These are phyloP conservation scores for Coenonympha arcania DNA, from an alignment of 2,888 invertebrate genomes.

Conservation along the genomic window DNA sequence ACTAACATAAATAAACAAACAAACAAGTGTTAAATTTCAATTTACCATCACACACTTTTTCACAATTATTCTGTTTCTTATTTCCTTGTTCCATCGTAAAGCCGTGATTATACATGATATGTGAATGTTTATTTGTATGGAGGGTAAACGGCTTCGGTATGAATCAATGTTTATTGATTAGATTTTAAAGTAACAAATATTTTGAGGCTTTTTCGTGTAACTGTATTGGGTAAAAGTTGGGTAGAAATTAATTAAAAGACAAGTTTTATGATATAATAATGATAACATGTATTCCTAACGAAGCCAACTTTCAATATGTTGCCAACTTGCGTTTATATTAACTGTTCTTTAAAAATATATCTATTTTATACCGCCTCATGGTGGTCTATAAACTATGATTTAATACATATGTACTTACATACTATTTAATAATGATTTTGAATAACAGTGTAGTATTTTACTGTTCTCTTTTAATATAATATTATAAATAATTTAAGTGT, in stretches of 20 bases:
- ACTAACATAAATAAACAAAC: too few species aligned
- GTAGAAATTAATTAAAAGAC: conserved; percentile 44
- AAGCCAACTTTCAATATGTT: conserved; percentile 47
- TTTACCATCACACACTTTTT: too few species aligned
- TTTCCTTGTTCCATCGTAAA: too few species aligned
- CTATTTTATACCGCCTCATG: neutral
- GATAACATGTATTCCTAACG: conserved; percentile 37
- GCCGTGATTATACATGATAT: too few species aligned
- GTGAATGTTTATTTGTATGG: neutral
- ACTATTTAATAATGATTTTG: neutral
- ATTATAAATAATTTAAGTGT: neutral
- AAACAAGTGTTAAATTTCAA: too few species aligned
- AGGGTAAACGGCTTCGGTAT: conserved; percentile 26
- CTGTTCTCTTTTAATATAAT: neutral
- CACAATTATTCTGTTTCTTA: too few species aligned
- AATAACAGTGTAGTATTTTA: neutral
- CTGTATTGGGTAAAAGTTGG: conserved; percentile 41
- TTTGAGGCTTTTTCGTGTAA: conserved; percentile 55
- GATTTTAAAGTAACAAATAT: conserved; percentile 48
- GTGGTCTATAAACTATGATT: conserved; percentile 1
- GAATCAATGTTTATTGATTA: conserved; percentile 42
- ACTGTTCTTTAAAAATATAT: neutral
- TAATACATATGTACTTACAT: neutral
- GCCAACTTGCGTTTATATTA: conserved; percentile 44
- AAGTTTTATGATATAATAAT: conserved; percentile 33